Conservation (phyloP, 2,113 vertebrate species). For the Chaetodon auriga region DNA sequence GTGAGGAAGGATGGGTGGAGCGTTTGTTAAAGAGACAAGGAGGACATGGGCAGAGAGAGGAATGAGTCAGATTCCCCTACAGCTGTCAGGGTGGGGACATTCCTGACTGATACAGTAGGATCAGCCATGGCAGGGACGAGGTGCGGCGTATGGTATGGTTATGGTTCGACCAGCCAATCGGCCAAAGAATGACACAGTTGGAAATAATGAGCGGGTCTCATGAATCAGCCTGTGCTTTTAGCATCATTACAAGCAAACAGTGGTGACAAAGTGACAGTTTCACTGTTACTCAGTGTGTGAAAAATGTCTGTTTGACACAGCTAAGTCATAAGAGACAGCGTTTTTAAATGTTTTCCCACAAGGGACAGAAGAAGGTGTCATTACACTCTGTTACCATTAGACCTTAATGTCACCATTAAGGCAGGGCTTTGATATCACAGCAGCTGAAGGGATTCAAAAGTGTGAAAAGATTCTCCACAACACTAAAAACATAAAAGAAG, state of each 20-base stretch:
- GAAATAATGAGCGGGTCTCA: constrained; percentile 44
- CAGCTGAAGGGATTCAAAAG: constrained; percentile 15
- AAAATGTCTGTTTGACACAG: not conserved
- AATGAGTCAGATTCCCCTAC: constrained; percentile 73
- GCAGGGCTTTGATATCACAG: constrained; percentile 22
- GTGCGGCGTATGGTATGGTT: constrained; percentile 19
- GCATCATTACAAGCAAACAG: constrained; percentile 2
- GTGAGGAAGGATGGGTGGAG: constrained; percentile 14
- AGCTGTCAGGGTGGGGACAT: constrained; percentile 77
- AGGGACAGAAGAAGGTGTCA: not conserved
- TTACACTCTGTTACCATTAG: constrained; percentile 15
- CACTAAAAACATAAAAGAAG: not conserved
- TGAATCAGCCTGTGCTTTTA: constrained; percentile 47
- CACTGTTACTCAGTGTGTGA: not conserved
- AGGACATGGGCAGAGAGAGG: constrained; percentile 43
- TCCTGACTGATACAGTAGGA: constrained; percentile 63
- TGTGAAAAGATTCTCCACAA: constrained; percentile 10
- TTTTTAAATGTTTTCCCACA: constrained; percentile 24
- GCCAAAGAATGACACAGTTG: constrained; percentile 39
- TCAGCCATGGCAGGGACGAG: constrained; percentile 49
- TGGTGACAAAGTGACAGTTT: constrained; percentile 20
- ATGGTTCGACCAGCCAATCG: constrained; percentile 42
- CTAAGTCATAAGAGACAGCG: not conserved
- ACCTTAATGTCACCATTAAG: constrained; percentile 8
- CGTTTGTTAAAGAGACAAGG: constrained; percentile 54